Conservation (phyloP, 2,888 invertebrate species). For the Panopea generosa region DNA sequence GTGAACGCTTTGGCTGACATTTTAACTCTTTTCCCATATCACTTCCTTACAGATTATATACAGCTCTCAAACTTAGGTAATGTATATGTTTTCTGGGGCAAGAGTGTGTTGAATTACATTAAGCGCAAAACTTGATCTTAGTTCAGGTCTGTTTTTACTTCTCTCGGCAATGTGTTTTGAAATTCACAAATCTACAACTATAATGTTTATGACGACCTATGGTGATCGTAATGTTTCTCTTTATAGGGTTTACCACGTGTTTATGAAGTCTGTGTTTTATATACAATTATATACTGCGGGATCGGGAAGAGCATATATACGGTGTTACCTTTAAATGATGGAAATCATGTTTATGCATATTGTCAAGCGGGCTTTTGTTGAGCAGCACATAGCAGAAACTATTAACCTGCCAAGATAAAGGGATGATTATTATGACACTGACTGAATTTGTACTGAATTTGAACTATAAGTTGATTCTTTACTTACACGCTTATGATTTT, state of each 20-base stretch:
- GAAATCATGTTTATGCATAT: no score
- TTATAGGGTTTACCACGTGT: not conserved
- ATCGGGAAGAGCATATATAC: no score
- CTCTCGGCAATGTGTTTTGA: conserved; percentile 26
- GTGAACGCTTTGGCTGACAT: conserved; percentile 39
- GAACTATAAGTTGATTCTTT: no score
- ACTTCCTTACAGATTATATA: conserved; percentile 19
- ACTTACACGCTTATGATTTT: no score
- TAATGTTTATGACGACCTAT: not conserved
- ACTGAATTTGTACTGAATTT: no score
- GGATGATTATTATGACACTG: no score
- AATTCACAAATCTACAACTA: not conserved
- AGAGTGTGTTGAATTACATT: conserved; percentile 1
- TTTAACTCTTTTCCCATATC: conserved; percentile 35
- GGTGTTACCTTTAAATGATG: no score
- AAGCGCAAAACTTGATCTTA: conserved; percentile 8
- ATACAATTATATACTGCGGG: no score
- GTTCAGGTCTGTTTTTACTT: conserved; percentile 28
- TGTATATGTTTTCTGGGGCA: conserved; percentile 1
- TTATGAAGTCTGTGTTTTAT: not conserved
- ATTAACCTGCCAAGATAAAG: no score
- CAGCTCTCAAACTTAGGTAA: no score
- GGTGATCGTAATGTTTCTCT: not conserved
- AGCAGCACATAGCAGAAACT: no score
- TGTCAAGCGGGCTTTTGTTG: no score